Evolutionary conservation across 2,113 vertebrate genomes (phyloP).

Genomic region (Anguilla rostrata): DNA sequence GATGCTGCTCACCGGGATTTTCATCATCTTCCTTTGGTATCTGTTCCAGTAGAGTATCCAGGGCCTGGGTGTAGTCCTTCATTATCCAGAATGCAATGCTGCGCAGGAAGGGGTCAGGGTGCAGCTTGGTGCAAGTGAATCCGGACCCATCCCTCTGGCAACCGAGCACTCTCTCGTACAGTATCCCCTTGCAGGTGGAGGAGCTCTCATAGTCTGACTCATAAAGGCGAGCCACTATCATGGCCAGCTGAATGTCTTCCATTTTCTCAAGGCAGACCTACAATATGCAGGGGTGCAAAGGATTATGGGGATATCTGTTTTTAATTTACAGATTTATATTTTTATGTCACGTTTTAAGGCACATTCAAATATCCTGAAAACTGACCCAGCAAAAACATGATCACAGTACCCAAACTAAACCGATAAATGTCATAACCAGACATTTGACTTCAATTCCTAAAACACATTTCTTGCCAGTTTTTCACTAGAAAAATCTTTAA

Average conservation of each 20-base stretch:
- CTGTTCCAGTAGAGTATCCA: conserved; percentile 92
- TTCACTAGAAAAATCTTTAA: conserved; percentile 18
- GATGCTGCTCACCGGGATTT: conserved; percentile 75
- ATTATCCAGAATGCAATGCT: conserved; percentile 97
- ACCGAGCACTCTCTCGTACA: conserved; percentile 90
- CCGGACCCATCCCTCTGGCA: conserved; percentile 81
- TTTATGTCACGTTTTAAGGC: conserved; percentile 43
- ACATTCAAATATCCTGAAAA: conserved; percentile 12
- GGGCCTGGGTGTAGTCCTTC: conserved; percentile 90
- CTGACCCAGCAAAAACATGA: neutral
- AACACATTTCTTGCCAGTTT: conserved; percentile 24
- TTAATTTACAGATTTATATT: conserved; percentile 37
- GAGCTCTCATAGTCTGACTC: conserved; percentile 95
- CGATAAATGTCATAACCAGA: neutral
- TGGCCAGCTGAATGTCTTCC: conserved; percentile 96
- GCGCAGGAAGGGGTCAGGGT: conserved; percentile 92
- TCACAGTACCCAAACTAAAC: neutral
- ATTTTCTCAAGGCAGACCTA: conserved; percentile 97
- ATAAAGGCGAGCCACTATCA: conserved; percentile 92
- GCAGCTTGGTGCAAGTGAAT: conserved; percentile 81
- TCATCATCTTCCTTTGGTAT: conserved; percentile 92
- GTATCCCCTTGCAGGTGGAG: conserved; percentile 87
- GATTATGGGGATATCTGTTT: conserved; percentile 29
- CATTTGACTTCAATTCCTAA: conserved; percentile 23
- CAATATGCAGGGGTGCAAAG: conserved; percentile 20